Conservation (phyloP, 2,113 vertebrate species). For the Chroicocephalus ridibundus region DNA sequence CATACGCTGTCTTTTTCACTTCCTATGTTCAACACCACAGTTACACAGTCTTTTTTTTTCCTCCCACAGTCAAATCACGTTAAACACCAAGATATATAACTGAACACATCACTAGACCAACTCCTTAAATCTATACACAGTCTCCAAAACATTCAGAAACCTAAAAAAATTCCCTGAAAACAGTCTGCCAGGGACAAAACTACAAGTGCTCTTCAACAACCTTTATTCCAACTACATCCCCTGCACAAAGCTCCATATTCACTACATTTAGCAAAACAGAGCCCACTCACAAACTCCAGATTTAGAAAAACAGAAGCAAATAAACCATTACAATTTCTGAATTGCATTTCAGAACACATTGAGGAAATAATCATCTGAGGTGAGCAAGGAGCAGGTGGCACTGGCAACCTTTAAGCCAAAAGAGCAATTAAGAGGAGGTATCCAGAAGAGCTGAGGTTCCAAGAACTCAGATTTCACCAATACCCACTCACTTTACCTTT, state of each 20-base stretch:
- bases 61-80: neutral
- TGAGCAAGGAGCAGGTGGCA: neutral
- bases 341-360: neutral
- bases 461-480: neutral
- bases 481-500: slow-evolving; percentile 80
- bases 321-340: neutral
- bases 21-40: neutral
- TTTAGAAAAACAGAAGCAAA: neutral
- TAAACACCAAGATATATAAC: neutral
- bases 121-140: neutral
- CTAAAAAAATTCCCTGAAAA: neutral
- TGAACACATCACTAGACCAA: neutral
- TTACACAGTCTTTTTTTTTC: neutral
- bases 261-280: neutral
- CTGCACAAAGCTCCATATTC: neutral
- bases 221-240: neutral
- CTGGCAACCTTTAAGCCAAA: neutral
- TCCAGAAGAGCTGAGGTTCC: neutral
- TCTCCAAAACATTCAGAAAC: neutral
- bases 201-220: neutral
- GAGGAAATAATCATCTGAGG: neutral
- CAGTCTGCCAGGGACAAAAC: neutral
- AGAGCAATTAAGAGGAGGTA: neutral
- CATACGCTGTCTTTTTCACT: neutral
- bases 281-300: neutral